phyloP scores from a whole-genome alignment of 1,140 invertebrate species.

The Penaeus indicus region DNA sequence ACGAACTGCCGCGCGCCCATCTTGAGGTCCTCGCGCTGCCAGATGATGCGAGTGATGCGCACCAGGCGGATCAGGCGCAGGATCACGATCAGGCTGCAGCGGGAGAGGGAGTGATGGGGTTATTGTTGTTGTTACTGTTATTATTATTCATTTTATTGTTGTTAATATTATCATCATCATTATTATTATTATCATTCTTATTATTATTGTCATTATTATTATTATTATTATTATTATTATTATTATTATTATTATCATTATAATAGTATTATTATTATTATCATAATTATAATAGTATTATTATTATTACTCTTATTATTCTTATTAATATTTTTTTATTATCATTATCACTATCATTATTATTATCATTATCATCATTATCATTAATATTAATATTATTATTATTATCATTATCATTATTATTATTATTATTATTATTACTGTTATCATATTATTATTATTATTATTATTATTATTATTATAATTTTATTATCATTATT shows the following conservation, averaged over 20 bases:
- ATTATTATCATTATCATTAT: too few relatives aligned
- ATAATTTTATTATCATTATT: too few relatives aligned
- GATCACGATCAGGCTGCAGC: conserved; percentile 69
- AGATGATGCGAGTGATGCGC: conserved; percentile 71
- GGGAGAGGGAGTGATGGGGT: neutral
- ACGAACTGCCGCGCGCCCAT: conserved; percentile 73
- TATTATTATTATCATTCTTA: conserved; percentile 5
- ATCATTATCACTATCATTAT: too few relatives aligned
- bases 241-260: too few relatives aligned
- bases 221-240: too few relatives aligned
- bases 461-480: too few relatives aligned
- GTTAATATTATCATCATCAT: neutral
- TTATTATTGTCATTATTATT: neutral
- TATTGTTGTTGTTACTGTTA: neutral
- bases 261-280: too few relatives aligned
- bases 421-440: too few relatives aligned
- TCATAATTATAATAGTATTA: too few relatives aligned
- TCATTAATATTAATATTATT: too few relatives aligned
- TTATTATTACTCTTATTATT: neutral
- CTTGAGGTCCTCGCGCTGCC: conserved; percentile 71
- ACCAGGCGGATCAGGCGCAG: conserved; percentile 73
- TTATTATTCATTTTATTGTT: neutral
- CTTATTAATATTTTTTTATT: neutral
- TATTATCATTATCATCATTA: too few relatives aligned
- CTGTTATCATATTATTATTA: too few relatives aligned